These are phyloP conservation scores for Dolichallabes microphthalmus DNA, from an alignment of 2,113 vertebrate species.

Conservation along the genomic window DNA sequence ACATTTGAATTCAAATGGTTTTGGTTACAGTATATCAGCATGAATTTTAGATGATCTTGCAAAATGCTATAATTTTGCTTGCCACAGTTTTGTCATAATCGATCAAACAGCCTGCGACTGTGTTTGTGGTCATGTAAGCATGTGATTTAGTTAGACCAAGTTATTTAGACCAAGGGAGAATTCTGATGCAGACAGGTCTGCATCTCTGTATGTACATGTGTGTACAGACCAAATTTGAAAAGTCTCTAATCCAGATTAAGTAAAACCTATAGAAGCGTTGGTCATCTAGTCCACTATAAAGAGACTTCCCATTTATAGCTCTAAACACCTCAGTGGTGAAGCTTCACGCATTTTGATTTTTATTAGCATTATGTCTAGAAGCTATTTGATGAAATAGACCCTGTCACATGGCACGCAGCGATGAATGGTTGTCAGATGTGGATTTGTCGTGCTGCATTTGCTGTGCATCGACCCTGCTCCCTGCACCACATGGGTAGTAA, in stretches of 20 bases:
- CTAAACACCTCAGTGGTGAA: not conserved
- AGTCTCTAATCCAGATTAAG: not conserved
- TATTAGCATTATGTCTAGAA: too few relatives aligned
- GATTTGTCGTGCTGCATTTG: constrained; percentile 22
- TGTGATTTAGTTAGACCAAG: too few relatives aligned
- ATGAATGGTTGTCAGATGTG: constrained; percentile 33
- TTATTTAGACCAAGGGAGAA: too few relatives aligned
- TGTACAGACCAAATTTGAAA: constrained; percentile 1
- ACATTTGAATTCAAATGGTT: too few relatives aligned
- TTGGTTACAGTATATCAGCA: too few relatives aligned
- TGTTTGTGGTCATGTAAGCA: too few relatives aligned
- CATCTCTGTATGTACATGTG: not conserved
- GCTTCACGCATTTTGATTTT: constrained; percentile 1
- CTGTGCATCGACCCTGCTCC: constrained; percentile 21
- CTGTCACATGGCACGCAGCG: not conserved
- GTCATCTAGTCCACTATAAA: not conserved
- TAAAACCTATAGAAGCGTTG: not conserved
- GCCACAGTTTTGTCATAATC: too few relatives aligned
- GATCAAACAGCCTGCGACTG: too few relatives aligned
- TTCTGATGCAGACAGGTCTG: constrained; percentile 7
- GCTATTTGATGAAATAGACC: not conserved
- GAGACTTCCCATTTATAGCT: not conserved
- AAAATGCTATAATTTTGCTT: too few relatives aligned
- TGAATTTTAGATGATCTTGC: too few relatives aligned
- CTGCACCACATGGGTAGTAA: constrained; percentile 36